Percentiles rank a stretch among this genome's conserved stretches.
phyloP scores from a whole-genome alignment of 2,888 invertebrate species.

The Apoderus coryli region DNA sequence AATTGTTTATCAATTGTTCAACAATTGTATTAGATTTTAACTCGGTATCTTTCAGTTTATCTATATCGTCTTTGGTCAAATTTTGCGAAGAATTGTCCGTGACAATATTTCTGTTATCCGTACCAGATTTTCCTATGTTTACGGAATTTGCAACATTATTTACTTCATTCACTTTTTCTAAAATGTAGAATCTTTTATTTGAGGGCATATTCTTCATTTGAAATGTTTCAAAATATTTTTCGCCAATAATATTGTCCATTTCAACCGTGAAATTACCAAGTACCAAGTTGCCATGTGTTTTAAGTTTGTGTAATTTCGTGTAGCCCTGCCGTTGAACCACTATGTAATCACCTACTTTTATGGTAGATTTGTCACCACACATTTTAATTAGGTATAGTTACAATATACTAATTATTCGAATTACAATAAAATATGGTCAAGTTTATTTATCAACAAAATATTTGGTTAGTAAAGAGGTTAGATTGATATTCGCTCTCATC shows the following conservation, averaged over 20 bases:
- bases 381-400: no score
- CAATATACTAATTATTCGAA: no score
- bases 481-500: no score
- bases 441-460: no score
- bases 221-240: slow-evolving; percentile 59
- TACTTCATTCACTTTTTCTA: slow-evolving; percentile 41
- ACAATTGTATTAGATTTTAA: slow-evolving; percentile 71
- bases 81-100: slow-evolving; percentile 73
- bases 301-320: slow-evolving; percentile 61
- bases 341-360: slow-evolving; percentile 56
- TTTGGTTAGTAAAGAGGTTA: no score
- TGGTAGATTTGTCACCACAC: no score
- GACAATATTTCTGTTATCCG: slow-evolving; percentile 70
- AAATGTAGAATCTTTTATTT: slow-evolving; percentile 37
- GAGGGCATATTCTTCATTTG: slow-evolving; percentile 51
- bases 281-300: slow-evolving; percentile 43
- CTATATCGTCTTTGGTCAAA: slow-evolving; percentile 70
- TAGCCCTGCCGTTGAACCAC: slow-evolving; percentile 65
- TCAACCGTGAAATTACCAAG: slow-evolving; percentile 58
- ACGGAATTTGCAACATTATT: slow-evolving; percentile 43
- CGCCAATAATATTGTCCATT: slow-evolving; percentile 49
- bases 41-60: slow-evolving; percentile 60
- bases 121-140: slow-evolving; percentile 51
- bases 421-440: no score
- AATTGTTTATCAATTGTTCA: slow-evolving; percentile 76